Base-by-base conservation (phyloP, 2,888 invertebrate genomes). In the Plagodis pulveraria region DNA sequence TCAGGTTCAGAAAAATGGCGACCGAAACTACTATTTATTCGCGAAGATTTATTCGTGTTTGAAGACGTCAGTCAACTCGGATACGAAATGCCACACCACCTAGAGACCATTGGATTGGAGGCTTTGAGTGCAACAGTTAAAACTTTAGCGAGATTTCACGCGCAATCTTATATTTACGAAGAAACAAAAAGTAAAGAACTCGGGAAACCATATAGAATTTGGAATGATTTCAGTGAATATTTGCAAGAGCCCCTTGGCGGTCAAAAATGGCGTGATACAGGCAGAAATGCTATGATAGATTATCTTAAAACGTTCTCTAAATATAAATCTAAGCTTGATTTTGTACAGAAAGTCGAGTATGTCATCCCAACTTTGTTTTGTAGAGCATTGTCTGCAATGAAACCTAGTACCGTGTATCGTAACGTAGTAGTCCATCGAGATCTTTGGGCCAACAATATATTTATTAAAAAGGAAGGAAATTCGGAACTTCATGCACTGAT, bases 381-480 rank as follows among this genome's bases (percentile, higher is more conserved):
- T 6, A 66, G 59, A 40, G 86, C 89, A 10, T 41, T 78, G 5
- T 65, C 75, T 22, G 74, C 86, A 7, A 88, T 87, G 84, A 78
- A 81, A 58, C 93, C 93, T 6, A 87, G 91, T 50, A 40, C 73
- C 43, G 77, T 76, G 62, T 86, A 88, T 74, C 77, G 91, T 35
- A 94, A 94, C 60, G 93, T 89, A 0, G 78, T 95, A 0, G 87
- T 92, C 0, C 95, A 95, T 72, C 91, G 94, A 0, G 95, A 95
- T 79, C 80, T 95, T 34, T 95, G 95, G 95, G 83, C 88, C 0
- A 95, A 95, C 71, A 95, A 95, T 70, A 83, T 95, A 46, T 90
- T 95, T 78, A 86, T 95, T 22, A 89, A 86, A 68, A 77, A 73
- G 44, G 57, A 73, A 5, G 62, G 79, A 11, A 70, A 84, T 36